These are phyloP conservation scores for Lottia scabra DNA, from an alignment of 2,888 invertebrate genomes.

Conservation along the genomic window DNA sequence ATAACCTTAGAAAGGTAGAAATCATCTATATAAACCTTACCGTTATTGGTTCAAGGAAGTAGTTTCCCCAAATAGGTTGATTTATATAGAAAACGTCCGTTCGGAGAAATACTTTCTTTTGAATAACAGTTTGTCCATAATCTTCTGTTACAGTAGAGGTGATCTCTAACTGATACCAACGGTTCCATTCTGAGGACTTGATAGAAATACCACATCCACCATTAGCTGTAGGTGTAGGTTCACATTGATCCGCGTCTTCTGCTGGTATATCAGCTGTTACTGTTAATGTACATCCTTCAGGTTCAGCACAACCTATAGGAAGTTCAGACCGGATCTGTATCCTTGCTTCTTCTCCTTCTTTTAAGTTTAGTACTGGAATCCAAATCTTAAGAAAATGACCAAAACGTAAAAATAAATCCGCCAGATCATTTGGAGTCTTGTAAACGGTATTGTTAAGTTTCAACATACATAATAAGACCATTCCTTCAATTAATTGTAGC, in stretches of 20 bases:
- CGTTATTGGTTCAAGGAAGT: not conserved
- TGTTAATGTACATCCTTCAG: not conserved
- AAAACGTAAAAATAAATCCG: too few relatives aligned
- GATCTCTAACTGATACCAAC: not conserved
- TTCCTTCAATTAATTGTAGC: too few relatives aligned
- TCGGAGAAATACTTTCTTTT: not conserved
- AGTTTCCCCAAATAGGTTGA: not conserved
- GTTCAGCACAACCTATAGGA: not conserved
- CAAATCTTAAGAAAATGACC: not conserved
- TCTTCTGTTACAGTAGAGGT: not conserved
- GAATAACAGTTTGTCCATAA: not conserved
- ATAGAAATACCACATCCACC: not conserved
- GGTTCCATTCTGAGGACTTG: not conserved
- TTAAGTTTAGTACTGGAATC: not conserved
- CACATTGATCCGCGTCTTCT: not conserved
- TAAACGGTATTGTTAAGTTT: too few relatives aligned
- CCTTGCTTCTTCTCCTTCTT: not conserved
- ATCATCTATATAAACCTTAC: too few relatives aligned
- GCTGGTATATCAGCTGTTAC: not conserved
- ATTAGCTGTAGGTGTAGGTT: not conserved
- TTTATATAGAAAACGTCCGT: not conserved
- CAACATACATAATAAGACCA: too few relatives aligned
- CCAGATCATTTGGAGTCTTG: too few relatives aligned
- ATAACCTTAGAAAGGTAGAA: too few relatives aligned
- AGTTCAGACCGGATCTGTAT: not conserved